Evolutionary conservation across 2,888 invertebrate genomes (phyloP).

Genomic region (Cosmia pyralina): DNA sequence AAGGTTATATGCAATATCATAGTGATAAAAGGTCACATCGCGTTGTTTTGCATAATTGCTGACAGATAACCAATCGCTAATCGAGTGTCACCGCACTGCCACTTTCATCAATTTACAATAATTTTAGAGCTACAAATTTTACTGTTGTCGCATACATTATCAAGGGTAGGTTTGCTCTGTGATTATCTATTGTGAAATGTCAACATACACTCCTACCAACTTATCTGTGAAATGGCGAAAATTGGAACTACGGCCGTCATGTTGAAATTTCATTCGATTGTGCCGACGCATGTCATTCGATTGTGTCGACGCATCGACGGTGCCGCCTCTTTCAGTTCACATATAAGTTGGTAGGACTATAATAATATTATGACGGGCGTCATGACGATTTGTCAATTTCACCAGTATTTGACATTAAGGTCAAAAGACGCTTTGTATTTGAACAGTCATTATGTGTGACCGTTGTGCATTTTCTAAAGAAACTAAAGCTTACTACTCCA

Average conservation of each 20-base stretch:
- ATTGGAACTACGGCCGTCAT: too few relatives aligned
- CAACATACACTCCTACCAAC: too few relatives aligned
- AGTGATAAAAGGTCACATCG: constrained; percentile 11
- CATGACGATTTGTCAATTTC: not conserved
- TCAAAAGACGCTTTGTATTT: not conserved
- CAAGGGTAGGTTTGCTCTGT: not conserved
- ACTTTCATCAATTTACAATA: constrained; percentile 23
- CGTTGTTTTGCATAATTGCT: constrained; percentile 46
- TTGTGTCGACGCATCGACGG: too few relatives aligned
- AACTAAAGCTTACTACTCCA: too few relatives aligned
- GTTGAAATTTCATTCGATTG: too few relatives aligned
- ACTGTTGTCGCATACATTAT: not conserved
- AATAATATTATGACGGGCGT: too few relatives aligned
- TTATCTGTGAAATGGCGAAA: too few relatives aligned
- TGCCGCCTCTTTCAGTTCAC: too few relatives aligned
- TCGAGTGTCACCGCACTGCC: not conserved
- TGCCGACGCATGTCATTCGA: too few relatives aligned
- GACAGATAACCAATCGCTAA: constrained; percentile 11
- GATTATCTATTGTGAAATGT: constrained; percentile 8
- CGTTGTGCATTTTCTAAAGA: too few relatives aligned
- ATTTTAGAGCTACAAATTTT: constrained; percentile 9
- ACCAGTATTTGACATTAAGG: not conserved
- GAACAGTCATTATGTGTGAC: too few relatives aligned
- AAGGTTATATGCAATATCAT: constrained; percentile 19
- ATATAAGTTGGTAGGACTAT: too few relatives aligned